These are phyloP conservation scores for Anthonomus grandis DNA, from an alignment of 1,140 invertebrate species.

Conservation along the genomic window DNA sequence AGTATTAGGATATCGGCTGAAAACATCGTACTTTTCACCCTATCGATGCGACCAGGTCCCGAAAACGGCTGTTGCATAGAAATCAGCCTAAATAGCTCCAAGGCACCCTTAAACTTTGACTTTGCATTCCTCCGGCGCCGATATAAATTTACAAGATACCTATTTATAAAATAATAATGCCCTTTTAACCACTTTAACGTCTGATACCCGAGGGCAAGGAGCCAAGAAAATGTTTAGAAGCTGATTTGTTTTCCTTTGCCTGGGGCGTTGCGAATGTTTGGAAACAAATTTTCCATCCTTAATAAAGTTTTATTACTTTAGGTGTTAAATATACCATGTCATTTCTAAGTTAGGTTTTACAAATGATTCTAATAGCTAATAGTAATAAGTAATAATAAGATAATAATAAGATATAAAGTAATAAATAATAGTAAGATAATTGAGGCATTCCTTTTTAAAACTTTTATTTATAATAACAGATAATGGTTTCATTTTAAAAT, in stretches of 20 bases:
- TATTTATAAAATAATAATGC: constrained; percentile 40
- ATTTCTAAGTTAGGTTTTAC: not conserved
- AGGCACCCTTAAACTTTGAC: constrained; percentile 31
- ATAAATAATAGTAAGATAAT: too few species aligned
- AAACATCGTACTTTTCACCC: constrained; percentile 34
- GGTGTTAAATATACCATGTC: not conserved
- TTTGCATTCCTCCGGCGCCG: constrained; percentile 30
- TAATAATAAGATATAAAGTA: too few species aligned
- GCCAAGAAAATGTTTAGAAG: constrained; percentile 17
- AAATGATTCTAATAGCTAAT: not conserved
- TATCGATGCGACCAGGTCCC: constrained; percentile 27
- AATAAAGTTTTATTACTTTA: constrained; percentile 14
- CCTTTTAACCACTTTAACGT: constrained; percentile 36
- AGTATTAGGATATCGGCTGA: constrained; percentile 8
- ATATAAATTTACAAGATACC: constrained; percentile 38
- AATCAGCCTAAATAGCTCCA: constrained; percentile 31
- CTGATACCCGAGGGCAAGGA: constrained; percentile 14
- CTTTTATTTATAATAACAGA: too few species aligned
- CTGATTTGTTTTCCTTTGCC: constrained; percentile 27
- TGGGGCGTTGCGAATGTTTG: constrained; percentile 16
- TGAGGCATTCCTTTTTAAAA: too few species aligned
- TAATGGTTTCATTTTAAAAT: too few species aligned
- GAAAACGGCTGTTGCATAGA: constrained; percentile 32
- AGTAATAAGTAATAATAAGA: too few species aligned
- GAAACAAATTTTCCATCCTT: constrained; percentile 19